Percentiles rank a stretch among this genome's conserved stretches.
These are phyloP conservation scores for Drosophila seguyi DNA, from an alignment of 1,140 invertebrate genomes.

Conservation along the genomic window DNA sequence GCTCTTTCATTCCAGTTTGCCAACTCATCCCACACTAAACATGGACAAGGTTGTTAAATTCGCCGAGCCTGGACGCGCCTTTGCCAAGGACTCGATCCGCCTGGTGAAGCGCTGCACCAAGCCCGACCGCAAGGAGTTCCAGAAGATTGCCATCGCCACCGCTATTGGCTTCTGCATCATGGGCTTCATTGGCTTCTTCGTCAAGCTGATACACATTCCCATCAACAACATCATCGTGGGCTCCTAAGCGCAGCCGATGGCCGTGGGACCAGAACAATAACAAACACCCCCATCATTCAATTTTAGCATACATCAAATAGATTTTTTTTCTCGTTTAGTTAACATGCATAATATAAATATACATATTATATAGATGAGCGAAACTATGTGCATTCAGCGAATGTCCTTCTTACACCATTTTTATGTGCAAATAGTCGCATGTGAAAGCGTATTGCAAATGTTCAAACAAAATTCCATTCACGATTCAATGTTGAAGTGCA, in stretches of 20 bases:
- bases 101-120: constrained; percentile 99
- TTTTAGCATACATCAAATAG: constrained; percentile 46
- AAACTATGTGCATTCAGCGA: constrained; percentile 71
- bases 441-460: constrained; percentile 39
- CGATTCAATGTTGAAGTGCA: constrained; percentile 33
- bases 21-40: constrained; percentile 55
- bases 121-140: constrained; percentile 99
- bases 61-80: constrained; percentile 97
- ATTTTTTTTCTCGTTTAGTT: constrained; percentile 71
- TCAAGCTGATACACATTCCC: constrained; percentile 99
- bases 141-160: constrained; percentile 99
- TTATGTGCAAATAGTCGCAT: constrained; percentile 50
- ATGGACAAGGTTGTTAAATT: constrained; percentile 99
- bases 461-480: constrained; percentile 71
- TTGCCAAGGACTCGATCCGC: constrained; percentile 98
- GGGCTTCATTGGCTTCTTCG: constrained; percentile 99
- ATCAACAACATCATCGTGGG: constrained; percentile 99
- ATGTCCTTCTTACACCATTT: constrained; percentile 61
- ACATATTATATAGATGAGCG: constrained; percentile 12
- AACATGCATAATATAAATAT: constrained; percentile 37
- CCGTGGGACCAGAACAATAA: constrained; percentile 17
- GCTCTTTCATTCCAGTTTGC: background rate
- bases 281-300: constrained; percentile 45
- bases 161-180: constrained; percentile 99
- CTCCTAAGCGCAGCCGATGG: constrained; percentile 85